Evolutionary conservation across 2,888 invertebrate genomes (phyloP).

Genomic region (Drosophila koepferae): DNA sequence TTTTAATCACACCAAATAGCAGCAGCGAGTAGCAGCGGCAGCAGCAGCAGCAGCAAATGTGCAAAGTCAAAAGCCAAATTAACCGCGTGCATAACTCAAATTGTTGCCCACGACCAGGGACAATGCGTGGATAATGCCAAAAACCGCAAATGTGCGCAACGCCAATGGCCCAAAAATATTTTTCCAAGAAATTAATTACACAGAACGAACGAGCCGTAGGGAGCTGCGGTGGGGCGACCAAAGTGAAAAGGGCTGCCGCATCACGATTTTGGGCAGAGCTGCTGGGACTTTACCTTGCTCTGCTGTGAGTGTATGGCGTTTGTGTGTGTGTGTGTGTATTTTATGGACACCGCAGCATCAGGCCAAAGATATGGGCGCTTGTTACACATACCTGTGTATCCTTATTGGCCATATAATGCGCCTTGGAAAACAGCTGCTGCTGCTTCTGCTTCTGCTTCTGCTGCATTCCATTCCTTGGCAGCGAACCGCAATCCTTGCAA

Average conservation of each 20-base stretch:
- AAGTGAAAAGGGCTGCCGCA: conserved; percentile 1
- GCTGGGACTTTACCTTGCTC: not conserved
- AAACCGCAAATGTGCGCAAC: conserved; percentile 46
- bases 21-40: not conserved
- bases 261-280: conserved; percentile 20
- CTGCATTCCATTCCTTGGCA: conserved; percentile 51
- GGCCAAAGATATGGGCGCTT: conserved; percentile 49
- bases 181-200: conserved; percentile 74
- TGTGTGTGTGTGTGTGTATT: conserved; percentile 36
- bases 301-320: not conserved
- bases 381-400: conserved; percentile 50
- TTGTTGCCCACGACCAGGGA: conserved; percentile 16
- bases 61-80: conserved; percentile 34
- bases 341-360: conserved; percentile 55
- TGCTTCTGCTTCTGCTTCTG: conserved; percentile 22
- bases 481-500: conserved; percentile 71
- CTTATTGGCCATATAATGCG: conserved; percentile 75
- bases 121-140: conserved; percentile 41
- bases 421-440: conserved; percentile 25
- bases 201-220: conserved; percentile 21
- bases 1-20: conserved; percentile 38
- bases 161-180: conserved; percentile 60
- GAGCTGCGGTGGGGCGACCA: not conserved
- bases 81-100: conserved; percentile 72
- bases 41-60: conserved; percentile 7